Conservation (phyloP, 2,113 vertebrate genomes). For the Grammomys surdaster region DNA sequence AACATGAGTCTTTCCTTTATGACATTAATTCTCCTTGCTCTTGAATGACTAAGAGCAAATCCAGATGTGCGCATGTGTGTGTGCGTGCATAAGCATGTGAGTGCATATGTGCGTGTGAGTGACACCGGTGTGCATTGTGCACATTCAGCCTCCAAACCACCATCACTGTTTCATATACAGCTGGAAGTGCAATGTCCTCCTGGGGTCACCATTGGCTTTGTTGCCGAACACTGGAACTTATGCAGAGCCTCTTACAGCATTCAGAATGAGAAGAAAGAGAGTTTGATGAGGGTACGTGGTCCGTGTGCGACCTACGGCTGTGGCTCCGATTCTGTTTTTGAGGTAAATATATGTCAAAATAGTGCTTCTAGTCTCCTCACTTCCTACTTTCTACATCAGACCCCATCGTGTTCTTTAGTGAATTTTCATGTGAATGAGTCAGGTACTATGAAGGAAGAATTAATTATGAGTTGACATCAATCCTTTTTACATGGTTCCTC, state of each 20-base stretch:
- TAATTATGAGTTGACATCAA: background rate
- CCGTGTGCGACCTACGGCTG: slow-evolving; percentile 93
- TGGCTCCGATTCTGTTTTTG: slow-evolving; percentile 92
- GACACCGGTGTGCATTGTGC: accelerated
- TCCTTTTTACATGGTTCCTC: background rate
- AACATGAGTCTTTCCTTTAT: background rate
- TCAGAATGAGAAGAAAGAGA: slow-evolving; percentile 88
- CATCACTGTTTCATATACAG: slow-evolving; percentile 81
- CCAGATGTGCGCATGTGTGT: background rate
- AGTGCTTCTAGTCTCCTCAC: too few relatives aligned
- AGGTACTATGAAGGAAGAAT: background rate
- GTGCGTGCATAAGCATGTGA: accelerated
- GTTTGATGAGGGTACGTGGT: slow-evolving; percentile 91
- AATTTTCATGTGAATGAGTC: background rate
- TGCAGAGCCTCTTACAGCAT: slow-evolving; percentile 93
- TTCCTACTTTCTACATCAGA: background rate
- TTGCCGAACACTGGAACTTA: slow-evolving; percentile 93
- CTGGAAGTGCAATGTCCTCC: slow-evolving; percentile 95
- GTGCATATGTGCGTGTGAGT: background rate
- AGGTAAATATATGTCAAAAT: slow-evolving; percentile 86
- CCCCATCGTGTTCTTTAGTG: background rate
- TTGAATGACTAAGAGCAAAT: background rate
- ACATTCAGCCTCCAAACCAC: background rate
- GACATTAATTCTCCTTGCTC: background rate
- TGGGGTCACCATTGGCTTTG: slow-evolving; percentile 92